phyloP scores from a whole-genome alignment of 2,113 vertebrate species.

The Melanerpes aurifrons region DNA sequence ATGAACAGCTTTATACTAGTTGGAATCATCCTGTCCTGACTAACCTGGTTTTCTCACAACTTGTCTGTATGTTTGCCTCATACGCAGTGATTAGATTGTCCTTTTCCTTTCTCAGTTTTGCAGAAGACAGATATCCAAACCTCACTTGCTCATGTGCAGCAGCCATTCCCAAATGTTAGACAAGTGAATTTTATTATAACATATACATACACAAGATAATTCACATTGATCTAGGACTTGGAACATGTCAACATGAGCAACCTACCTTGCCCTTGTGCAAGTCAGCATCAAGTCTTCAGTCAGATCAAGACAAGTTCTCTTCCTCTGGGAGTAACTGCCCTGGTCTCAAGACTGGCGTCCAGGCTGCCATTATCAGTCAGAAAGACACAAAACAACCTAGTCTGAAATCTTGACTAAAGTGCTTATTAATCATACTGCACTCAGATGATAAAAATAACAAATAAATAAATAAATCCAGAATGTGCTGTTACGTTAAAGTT shows the following conservation, averaged over 20 bases:
- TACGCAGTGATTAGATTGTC: constrained; percentile 2
- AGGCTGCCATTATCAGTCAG: background rate
- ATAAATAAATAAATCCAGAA: background rate
- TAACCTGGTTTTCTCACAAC: constrained; percentile 65
- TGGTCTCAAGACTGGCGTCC: background rate
- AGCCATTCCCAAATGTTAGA: background rate
- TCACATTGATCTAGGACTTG: background rate
- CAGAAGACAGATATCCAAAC: background rate
- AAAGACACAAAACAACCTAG: background rate
- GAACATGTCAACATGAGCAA: background rate
- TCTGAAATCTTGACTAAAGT: background rate
- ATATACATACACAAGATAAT: background rate
- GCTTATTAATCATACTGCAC: background rate
- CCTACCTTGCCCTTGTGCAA: background rate
- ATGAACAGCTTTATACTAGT: constrained; percentile 59
- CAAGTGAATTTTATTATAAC: background rate
- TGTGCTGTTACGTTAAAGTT: background rate
- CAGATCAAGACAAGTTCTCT: background rate
- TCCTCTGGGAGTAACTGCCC: background rate
- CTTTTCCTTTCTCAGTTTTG: background rate
- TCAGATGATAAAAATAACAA: background rate
- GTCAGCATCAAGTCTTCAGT: background rate
- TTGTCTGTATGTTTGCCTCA: constrained; percentile 53
- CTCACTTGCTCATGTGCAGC: background rate
- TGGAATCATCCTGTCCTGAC: constrained; percentile 59